Evolutionary conservation across 2,113 vertebrate species (phyloP), one percentile per base, ranked within the genome.

Genomic region (Gasterosteus aculeatus): DNA sequence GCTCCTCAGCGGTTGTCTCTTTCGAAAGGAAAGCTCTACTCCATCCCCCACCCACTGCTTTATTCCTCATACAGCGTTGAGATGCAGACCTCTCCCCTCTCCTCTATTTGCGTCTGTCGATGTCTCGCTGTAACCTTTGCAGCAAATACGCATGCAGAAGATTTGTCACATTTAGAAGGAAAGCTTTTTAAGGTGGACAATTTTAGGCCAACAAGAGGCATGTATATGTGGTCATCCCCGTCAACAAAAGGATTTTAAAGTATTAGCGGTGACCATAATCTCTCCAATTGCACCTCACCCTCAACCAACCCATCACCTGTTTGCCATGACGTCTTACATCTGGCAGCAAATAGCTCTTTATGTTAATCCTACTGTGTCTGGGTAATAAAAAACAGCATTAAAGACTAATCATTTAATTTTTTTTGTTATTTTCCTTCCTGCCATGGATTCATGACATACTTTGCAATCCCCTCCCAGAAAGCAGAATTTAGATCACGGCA

Each of bases 1-100:
- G 91, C 82, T 76, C 75, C 90, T 85, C 89, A 68, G 88, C 88
- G 82, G 87, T 74, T 85, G 77, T 85, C 87, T 77, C 18, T 62
- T 70, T 83, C 81, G 77, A 83, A 85, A 81, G 76, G 73, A 53
- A 75, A 84, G 75, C 69, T 63, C 75, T 26, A 78, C 38, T 73
- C 89, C 82, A 86, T 85, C 49, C 65, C 49, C 82, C 65, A 39
- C 82, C 84, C 1, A 72, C 54, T 9, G 65, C 61, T 72, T 80
- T 70, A 61, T 69, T 80, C 75, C 75, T 70, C 39, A 78, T 80
- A 67, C 44, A 58, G 74, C 61, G 54, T 63, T 54, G 78, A 75
- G 72, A 26, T 1, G 61, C 57, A 75, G 35, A 58, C 33, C 53
- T 62, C 46, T 61, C 61, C 46, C 56, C 64, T 47, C 31, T 29